A percentile compares a stretch with the other conserved stretches of the same genome.
These are phyloP conservation scores for Drosophila littoralis DNA, from an alignment of 1,140 invertebrate genomes.

Conservation along the genomic window DNA sequence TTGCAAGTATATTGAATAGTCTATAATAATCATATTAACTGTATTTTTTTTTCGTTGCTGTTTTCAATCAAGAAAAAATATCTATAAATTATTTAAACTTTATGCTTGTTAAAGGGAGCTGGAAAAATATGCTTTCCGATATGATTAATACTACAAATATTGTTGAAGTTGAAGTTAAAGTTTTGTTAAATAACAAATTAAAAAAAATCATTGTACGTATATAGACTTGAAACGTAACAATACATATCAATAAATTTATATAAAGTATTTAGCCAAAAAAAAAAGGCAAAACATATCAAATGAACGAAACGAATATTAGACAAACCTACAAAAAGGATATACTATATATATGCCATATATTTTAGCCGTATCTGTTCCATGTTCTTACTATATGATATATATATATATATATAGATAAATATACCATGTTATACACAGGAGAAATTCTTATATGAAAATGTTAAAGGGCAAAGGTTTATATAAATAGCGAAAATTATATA, in stretches of 20 bases:
- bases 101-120: conserved; percentile 13
- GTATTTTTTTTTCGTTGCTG: conserved; percentile 59
- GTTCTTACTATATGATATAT: conserved; percentile 14
- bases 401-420: conserved; percentile 46
- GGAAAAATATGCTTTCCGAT: not conserved
- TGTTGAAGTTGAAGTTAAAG: conserved; percentile 14
- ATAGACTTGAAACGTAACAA: conserved; percentile 80
- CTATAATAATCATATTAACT: conserved; percentile 44
- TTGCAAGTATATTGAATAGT: not conserved
- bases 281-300: conserved; percentile 13
- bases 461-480: conserved; percentile 49
- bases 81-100: conserved; percentile 18
- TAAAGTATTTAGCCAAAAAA: conserved; percentile 20
- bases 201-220: conserved; percentile 52
- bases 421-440: conserved; percentile 67
- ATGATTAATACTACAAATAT: conserved; percentile 3
- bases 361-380: conserved; percentile 31
- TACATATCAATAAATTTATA: conserved; percentile 83
- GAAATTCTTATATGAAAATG: conserved; percentile 59
- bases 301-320: conserved; percentile 25
- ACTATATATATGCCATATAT: conserved; percentile 39
- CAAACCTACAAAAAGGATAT: not conserved
- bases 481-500: conserved; percentile 12
- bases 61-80: conserved; percentile 39
- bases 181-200: conserved; percentile 6